Evolutionary conservation across 1,140 invertebrate genomes (phyloP).

Genomic region (Diorhabda carinulata): DNA sequence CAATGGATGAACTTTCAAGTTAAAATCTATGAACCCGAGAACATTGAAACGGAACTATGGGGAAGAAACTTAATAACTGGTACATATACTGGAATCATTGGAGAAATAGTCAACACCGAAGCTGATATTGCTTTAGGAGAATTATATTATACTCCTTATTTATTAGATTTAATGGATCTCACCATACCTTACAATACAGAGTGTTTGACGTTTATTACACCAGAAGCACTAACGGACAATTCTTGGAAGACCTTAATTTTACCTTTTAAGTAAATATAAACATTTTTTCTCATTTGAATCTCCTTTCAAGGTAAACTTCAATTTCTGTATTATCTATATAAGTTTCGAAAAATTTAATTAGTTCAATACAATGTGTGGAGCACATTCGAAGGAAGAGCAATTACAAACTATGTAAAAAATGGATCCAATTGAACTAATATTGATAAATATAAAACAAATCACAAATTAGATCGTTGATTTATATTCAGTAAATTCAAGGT

Average conservation of each 20-base stretch:
- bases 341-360: too few relatives aligned
- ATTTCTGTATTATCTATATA: too few relatives aligned
- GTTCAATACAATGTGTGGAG: too few relatives aligned
- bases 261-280: conserved; percentile 64
- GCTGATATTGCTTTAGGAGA: conserved; percentile 75
- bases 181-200: conserved; percentile 75
- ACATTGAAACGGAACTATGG: conserved; percentile 60
- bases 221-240: conserved; percentile 71
- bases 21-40: conserved; percentile 59
- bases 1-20: conserved; percentile 66
- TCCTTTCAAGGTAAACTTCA: too few relatives aligned
- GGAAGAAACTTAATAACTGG: conserved; percentile 58
- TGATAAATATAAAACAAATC: too few relatives aligned
- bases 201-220: conserved; percentile 78
- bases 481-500: too few relatives aligned
- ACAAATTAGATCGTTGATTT: too few relatives aligned
- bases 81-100: conserved; percentile 61
- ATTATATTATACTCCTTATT: conserved; percentile 66
- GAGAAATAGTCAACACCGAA: conserved; percentile 61
- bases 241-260: conserved; percentile 78
- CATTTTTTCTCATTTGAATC: too few relatives aligned
- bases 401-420: too few relatives aligned
- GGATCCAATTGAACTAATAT: too few relatives aligned
- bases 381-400: too few relatives aligned
- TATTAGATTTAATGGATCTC: conserved; percentile 67